A percentile compares a stretch with the other conserved stretches of the same genome.
Evolutionary conservation across 2,888 invertebrate genomes (phyloP).

Genomic region (Drosophila picticornis): DNA sequence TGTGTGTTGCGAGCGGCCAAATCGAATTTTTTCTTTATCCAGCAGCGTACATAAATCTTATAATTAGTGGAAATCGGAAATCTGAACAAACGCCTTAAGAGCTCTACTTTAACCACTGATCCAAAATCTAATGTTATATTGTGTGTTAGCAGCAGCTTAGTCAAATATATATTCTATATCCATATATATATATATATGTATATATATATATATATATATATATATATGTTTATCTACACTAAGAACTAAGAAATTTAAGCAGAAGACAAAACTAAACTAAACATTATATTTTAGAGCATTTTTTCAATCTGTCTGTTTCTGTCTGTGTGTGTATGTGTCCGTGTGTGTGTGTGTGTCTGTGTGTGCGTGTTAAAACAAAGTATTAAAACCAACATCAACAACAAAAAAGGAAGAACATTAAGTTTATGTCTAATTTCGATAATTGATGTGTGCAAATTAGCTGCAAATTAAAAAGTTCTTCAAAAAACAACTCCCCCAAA

Average conservation of each 20-base stretch:
- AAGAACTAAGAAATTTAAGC: slow-evolving; percentile 27
- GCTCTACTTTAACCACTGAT: slow-evolving; percentile 44
- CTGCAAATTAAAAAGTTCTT: slow-evolving; percentile 4
- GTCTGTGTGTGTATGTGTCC: slow-evolving; percentile 49
- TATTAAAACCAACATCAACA: slow-evolving; percentile 40
- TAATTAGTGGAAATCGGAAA: slow-evolving; percentile 44
- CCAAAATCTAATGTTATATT: slow-evolving; percentile 29
- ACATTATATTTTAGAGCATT: slow-evolving; percentile 63
- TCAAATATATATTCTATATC: slow-evolving; percentile 28
- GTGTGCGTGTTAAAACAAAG: slow-evolving; percentile 35
- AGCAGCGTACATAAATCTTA: slow-evolving; percentile 5
- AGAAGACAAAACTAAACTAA: slow-evolving; percentile 38
- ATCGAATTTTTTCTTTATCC: slow-evolving; percentile 36
- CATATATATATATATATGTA: slow-evolving; percentile 4
- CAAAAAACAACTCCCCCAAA: neutral
- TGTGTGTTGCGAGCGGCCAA: slow-evolving; percentile 23
- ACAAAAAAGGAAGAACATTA: slow-evolving; percentile 29
- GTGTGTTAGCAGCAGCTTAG: slow-evolving; percentile 26
- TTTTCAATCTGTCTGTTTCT: slow-evolving; percentile 59
- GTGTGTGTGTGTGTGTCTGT: slow-evolving; percentile 33
- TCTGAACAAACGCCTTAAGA: slow-evolving; percentile 53
- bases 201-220: slow-evolving; percentile 24
- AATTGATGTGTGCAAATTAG: slow-evolving; percentile 18
- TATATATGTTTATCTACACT: slow-evolving; percentile 45
- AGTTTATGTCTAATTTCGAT: slow-evolving; percentile 21